These are phyloP conservation scores for Rhincodon typus DNA, from an alignment of 2,797 vertebrate genomes.

Conservation along the genomic window DNA sequence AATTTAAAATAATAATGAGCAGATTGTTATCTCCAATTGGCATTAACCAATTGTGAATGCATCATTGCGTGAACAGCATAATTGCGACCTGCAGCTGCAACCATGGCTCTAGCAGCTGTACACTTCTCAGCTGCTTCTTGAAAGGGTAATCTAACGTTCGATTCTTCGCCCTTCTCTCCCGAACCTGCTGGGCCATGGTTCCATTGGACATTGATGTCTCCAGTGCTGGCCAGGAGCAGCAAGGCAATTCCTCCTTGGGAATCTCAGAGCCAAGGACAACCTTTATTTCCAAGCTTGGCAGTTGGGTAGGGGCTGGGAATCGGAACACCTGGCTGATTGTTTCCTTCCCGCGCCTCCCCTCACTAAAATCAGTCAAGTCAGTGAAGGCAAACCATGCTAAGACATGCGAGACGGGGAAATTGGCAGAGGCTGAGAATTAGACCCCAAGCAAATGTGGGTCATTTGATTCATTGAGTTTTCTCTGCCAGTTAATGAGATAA, in stretches of 20 bases:
- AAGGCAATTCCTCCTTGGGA: neutral
- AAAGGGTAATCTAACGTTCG: neutral
- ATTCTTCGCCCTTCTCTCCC: neutral
- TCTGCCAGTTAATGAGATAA: too few relatives aligned
- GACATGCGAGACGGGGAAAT: neutral
- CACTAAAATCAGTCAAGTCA: neutral
- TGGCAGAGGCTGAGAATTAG: neutral
- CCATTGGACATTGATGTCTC: neutral
- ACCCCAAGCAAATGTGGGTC: too few relatives aligned
- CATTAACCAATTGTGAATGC: neutral
- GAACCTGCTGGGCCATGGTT: neutral
- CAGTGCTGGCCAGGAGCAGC: neutral
- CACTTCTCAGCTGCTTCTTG: neutral
- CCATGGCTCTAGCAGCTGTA: neutral
- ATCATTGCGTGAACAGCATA: too few relatives aligned
- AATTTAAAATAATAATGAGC: constrained; percentile 20
- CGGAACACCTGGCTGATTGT: neutral
- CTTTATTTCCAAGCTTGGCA: neutral
- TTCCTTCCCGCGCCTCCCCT: neutral
- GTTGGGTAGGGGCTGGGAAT: neutral
- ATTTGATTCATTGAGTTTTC: too few relatives aligned
- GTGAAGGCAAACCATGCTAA: neutral
- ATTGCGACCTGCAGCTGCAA: neutral
- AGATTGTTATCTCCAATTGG: neutral
- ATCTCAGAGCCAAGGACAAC: neutral